phyloP scores from a whole-genome alignment of 2,888 invertebrate species.

The Balanococcus diminutus region DNA sequence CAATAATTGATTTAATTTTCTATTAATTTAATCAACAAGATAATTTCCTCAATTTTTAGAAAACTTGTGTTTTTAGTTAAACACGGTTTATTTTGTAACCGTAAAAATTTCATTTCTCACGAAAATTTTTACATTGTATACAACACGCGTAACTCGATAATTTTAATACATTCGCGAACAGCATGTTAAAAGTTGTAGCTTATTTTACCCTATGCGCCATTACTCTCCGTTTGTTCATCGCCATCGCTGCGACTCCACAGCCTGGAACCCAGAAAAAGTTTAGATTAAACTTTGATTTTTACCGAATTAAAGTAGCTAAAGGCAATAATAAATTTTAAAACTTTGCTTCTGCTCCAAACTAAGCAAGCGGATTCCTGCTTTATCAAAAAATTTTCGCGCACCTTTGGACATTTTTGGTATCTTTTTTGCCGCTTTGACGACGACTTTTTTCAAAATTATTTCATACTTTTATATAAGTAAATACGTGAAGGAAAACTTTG shows the following conservation, averaged over 20 bases:
- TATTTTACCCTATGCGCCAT: not conserved
- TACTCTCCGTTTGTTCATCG: not conserved
- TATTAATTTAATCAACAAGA: too few species aligned
- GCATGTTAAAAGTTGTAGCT: not conserved
- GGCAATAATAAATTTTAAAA: slow-evolving; percentile 42
- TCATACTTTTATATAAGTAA: slow-evolving; percentile 18
- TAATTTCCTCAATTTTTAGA: too few species aligned
- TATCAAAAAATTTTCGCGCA: slow-evolving; percentile 28
- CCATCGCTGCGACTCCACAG: not conserved
- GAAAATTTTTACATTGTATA: not conserved
- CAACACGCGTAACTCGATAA: not conserved
- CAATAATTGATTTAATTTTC: too few species aligned
- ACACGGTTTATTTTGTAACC: not conserved
- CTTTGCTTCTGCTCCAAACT: not conserved
- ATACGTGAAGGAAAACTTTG: slow-evolving; percentile 14
- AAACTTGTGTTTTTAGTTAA: too few species aligned
- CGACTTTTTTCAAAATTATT: not conserved
- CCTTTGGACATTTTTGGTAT: slow-evolving; percentile 25
- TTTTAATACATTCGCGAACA: not conserved
- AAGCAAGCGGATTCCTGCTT: not conserved
- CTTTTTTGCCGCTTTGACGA: not conserved
- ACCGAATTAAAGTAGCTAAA: not conserved
- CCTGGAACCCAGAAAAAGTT: slow-evolving; percentile 22
- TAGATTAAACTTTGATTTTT: slow-evolving; percentile 32
- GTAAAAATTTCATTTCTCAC: not conserved